Base-by-base conservation (phyloP, 2,113 vertebrate species). In the Pseudopodoces humilis region DNA sequence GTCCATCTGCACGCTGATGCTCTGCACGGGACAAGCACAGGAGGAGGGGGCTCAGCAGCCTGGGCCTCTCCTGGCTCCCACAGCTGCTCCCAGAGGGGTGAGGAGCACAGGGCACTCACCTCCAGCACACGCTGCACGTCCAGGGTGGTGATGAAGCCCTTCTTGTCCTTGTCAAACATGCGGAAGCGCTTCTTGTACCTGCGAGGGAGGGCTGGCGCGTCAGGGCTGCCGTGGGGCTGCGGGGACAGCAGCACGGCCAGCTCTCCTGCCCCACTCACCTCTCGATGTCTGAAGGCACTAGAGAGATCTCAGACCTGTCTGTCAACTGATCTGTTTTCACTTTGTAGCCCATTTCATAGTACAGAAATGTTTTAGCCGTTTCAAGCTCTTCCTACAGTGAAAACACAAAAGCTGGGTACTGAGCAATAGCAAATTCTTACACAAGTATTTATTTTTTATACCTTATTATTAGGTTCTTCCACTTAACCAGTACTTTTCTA, bases 321-420 rank as follows among this genome's bases (percentile, higher is more conserved):
- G 98, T 98, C 56, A 99, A 94, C 69, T 99, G 99, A 70, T 99
- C 99, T 9, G 98, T 98, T 21, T 99, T 99, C 37, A 99, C 98
- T 96, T 99, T 99, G 98, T 99, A 99, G 96, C 99, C 99, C 99
- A 99, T 99, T 97, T 99, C 99, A 2, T 98, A 98, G 86, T 99
- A 98, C 19, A 99, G 96, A 75, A 99, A 99, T 64, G 96, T 98
- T 94, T 82, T 98, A 0, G 99, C 99, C 6, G 97, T 95, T 63
- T 98, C 98, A 14, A 99, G 97, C 97, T 99, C 98, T 30, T 98
- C 98, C 99, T 99, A 55, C 49, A 90, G 94, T 5, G 94, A 24
- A 93, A 78, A 69, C 46, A 43, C 69, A 64, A 31, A 92, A 37
- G 44, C 5, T 24, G 84, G 41, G 6, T 44, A 53, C 76, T 91